Evolutionary conservation across 2,797 vertebrate genomes (phyloP).

Genomic region (Chiroxiphia lanceolata): DNA sequence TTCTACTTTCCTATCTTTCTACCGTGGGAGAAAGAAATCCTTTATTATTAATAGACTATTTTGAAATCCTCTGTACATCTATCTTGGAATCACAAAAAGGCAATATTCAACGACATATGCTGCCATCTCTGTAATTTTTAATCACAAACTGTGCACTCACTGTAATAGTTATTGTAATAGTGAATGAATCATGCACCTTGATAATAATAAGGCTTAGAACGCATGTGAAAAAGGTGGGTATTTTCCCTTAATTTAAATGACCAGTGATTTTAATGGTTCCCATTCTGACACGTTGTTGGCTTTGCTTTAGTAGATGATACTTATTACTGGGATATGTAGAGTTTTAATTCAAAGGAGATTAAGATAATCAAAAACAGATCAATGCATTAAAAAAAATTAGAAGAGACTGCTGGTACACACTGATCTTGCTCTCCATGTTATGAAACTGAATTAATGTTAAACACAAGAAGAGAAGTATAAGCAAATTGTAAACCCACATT

Average conservation of each 20-base stretch:
- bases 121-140: constrained; percentile 16
- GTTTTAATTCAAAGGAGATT: background rate
- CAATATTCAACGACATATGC: constrained; percentile 26
- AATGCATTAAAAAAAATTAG: background rate
- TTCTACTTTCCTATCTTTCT: background rate
- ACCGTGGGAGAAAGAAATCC: background rate
- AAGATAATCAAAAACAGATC: background rate
- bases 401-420: no score
- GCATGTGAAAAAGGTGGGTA: background rate
- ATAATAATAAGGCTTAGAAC: background rate
- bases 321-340: background rate
- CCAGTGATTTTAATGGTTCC: background rate
- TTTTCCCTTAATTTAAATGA: background rate
- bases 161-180: constrained; percentile 14
- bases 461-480: no score
- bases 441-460: no score
- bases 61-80: background rate
- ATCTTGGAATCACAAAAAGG: constrained; percentile 20
- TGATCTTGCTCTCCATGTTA: no score
- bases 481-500: no score
- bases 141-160: background rate
- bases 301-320: background rate
- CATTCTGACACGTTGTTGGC: background rate
- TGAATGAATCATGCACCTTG: constrained; percentile 1
- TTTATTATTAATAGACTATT: constrained; percentile 40